Conservation (phyloP, 2,888 invertebrate genomes). For the Drosophila subsilvestris region DNA sequence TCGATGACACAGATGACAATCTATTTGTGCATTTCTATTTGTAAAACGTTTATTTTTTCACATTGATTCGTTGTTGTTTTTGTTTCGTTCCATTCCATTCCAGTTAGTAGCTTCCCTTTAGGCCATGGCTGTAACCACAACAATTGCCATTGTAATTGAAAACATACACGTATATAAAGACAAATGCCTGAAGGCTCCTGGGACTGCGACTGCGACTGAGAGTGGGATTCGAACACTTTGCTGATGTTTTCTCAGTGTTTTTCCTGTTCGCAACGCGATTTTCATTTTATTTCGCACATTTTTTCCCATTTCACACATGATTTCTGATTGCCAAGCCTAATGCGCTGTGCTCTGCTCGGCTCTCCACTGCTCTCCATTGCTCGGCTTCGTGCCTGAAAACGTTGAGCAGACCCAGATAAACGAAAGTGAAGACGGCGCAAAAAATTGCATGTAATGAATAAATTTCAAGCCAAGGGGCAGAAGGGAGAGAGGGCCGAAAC, state of each 20-base stretch:
- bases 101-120: background rate
- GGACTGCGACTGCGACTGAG: slow-evolving; percentile 7
- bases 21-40: slow-evolving; percentile 58
- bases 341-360: slow-evolving; percentile 45
- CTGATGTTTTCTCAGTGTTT: slow-evolving; percentile 49
- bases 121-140: slow-evolving; percentile 56
- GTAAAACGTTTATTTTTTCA: slow-evolving; percentile 67
- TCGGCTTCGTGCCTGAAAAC: slow-evolving; percentile 14
- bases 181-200: slow-evolving; percentile 62
- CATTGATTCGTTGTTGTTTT: slow-evolving; percentile 7
- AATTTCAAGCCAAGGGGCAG: slow-evolving; percentile 64
- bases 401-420: slow-evolving; percentile 68
- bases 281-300: slow-evolving; percentile 70
- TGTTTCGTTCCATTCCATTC: background rate
- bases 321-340: slow-evolving; percentile 81
- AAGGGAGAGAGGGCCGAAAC: slow-evolving; percentile 41
- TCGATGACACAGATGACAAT: slow-evolving; percentile 50
- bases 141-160: slow-evolving; percentile 76
- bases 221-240: slow-evolving; percentile 33
- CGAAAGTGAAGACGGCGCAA: slow-evolving; percentile 69
- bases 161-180: slow-evolving; percentile 36
- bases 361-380: background rate
- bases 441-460: slow-evolving; percentile 82
- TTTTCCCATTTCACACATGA: slow-evolving; percentile 80
- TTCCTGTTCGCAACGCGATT: slow-evolving; percentile 64